Evolutionary conservation across 1,140 invertebrate genomes (phyloP).

Genomic region (Caenorhabditis tropicalis): DNA sequence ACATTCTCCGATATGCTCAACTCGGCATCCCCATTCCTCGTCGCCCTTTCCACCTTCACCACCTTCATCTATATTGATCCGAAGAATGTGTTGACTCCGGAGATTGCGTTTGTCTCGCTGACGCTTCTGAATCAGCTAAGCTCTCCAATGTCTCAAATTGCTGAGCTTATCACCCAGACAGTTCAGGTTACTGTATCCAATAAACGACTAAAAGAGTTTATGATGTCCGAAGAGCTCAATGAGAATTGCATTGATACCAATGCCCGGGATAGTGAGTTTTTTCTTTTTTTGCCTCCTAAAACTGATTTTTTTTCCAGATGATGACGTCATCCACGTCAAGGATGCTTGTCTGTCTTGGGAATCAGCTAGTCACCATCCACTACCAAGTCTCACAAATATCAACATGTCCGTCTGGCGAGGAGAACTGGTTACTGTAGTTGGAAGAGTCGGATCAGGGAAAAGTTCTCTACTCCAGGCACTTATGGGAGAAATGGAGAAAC

Average conservation of each 20-base stretch:
- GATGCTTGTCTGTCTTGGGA: slow-evolving; percentile 62
- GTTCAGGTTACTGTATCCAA: slow-evolving; percentile 69
- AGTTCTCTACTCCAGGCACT: slow-evolving; percentile 74
- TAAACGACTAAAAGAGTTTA: slow-evolving; percentile 66
- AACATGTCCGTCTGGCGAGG: slow-evolving; percentile 72
- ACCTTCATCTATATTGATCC: slow-evolving; percentile 81
- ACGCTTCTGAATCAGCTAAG: slow-evolving; percentile 70
- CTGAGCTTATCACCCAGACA: slow-evolving; percentile 63
- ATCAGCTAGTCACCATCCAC: not conserved
- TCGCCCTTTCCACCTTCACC: slow-evolving; percentile 87
- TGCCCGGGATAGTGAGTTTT: slow-evolving; percentile 43
- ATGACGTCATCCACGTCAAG: slow-evolving; percentile 56
- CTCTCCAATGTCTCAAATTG: slow-evolving; percentile 69
- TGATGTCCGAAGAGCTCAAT: slow-evolving; percentile 65
- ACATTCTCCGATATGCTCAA: slow-evolving; percentile 77
- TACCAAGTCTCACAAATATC: slow-evolving; percentile 41
- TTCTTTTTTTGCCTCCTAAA: not conserved
- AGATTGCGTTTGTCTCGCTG: slow-evolving; percentile 78
- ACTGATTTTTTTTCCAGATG: not conserved
- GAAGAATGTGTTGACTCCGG: slow-evolving; percentile 82
- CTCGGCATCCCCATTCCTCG: slow-evolving; percentile 64
- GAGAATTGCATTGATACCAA: slow-evolving; percentile 3
- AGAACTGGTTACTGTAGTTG: slow-evolving; percentile 81
- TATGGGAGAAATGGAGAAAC: slow-evolving; percentile 65
- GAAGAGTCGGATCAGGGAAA: slow-evolving; percentile 82